Evolutionary conservation across 2,113 vertebrate genomes (phyloP).

Genomic region (Thamnophis sirtalis): DNA sequence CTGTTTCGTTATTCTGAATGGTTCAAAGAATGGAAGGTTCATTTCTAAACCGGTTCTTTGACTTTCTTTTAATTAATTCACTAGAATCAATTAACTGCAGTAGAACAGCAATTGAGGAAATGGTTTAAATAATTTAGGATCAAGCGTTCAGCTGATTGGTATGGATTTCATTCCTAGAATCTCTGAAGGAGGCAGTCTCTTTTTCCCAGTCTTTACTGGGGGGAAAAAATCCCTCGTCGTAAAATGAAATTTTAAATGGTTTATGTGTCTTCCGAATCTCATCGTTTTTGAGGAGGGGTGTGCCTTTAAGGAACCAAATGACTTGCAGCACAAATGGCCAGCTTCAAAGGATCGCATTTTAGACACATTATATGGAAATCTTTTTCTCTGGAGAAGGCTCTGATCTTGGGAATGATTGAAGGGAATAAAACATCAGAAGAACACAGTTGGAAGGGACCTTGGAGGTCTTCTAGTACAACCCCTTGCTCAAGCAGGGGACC

Average conservation of each 20-base stretch:
- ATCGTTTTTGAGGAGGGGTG: background rate
- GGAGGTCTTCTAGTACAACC: background rate
- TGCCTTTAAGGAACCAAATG: background rate
- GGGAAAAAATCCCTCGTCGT: background rate
- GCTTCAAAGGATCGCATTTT: background rate
- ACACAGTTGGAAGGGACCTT: background rate
- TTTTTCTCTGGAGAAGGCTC: background rate
- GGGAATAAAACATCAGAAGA: background rate
- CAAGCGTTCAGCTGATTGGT: background rate
- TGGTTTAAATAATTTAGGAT: background rate
- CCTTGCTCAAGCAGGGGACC: background rate
- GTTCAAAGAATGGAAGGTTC: background rate
- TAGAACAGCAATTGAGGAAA: background rate
- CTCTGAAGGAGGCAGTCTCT: background rate
- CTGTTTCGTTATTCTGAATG: background rate
- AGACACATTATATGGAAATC: background rate
- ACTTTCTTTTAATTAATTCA: background rate
- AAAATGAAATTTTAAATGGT: background rate
- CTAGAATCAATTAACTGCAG: background rate
- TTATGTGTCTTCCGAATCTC: background rate
- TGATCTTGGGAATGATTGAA: background rate
- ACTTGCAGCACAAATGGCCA: background rate
- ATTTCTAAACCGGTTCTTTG: background rate
- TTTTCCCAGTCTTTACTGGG: background rate
- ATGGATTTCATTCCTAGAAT: background rate